Percentiles rank a stretch among this genome's conserved stretches.
phyloP scores from a whole-genome alignment of 2,113 vertebrate species.

The Origma solitaria region DNA sequence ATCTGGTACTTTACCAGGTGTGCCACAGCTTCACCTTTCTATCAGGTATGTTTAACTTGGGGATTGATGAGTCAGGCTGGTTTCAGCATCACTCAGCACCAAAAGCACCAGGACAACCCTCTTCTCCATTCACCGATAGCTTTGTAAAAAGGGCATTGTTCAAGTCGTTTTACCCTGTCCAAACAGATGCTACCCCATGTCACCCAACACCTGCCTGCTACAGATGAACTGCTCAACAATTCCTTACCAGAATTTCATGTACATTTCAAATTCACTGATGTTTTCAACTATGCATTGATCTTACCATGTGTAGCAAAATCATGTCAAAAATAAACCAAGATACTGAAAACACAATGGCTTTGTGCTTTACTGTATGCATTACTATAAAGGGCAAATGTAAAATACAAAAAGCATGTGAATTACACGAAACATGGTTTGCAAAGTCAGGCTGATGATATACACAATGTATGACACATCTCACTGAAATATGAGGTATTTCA shows the following conservation, averaged over 20 bases:
- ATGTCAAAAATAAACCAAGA: background rate
- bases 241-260: background rate
- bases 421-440: background rate
- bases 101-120: background rate
- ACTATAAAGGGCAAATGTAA: background rate
- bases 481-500: background rate
- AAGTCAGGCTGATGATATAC: background rate
- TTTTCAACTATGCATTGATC: background rate
- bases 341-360: background rate
- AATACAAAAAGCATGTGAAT: background rate
- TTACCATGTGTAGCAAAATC: background rate
- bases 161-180: background rate
- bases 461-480: background rate
- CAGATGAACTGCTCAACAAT: background rate
- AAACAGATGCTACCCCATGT: background rate
- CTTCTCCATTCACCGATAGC: background rate
- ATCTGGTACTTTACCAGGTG: background rate
- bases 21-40: background rate
- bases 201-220: background rate
- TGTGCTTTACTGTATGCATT: background rate
- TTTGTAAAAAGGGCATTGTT: background rate
- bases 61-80: background rate
- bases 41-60: background rate
- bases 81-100: background rate
- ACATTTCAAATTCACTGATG: background rate